Evolutionary conservation across 2,113 vertebrate genomes (phyloP).

Genomic region (Emydocephalus ijimae): DNA sequence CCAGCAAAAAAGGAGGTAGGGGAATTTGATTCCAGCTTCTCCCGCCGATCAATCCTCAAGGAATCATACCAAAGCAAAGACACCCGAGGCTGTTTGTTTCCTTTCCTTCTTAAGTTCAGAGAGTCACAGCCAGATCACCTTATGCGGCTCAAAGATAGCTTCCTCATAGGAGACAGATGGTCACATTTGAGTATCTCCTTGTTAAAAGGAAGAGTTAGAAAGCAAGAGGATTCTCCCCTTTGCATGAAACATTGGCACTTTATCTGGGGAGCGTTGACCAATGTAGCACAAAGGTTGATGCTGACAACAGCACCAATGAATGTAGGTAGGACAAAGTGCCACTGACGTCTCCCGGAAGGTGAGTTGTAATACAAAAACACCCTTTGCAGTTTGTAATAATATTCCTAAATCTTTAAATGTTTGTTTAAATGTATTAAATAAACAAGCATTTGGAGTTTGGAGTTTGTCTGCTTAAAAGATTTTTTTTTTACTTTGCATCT

Average conservation of each 20-base stretch:
- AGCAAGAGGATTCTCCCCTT: neutral
- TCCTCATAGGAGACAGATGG: conserved; percentile 33
- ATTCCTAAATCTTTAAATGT: neutral
- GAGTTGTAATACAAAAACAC: neutral
- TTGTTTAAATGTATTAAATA: neutral
- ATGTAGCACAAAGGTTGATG: neutral
- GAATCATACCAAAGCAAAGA: conserved; percentile 19
- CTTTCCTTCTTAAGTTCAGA: neutral
- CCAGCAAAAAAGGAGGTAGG: conserved; percentile 24
- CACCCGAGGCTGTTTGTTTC: neutral
- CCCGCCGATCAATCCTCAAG: conserved; percentile 13
- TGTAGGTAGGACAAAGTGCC: neutral
- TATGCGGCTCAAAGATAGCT: conserved; percentile 41
- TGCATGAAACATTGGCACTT: neutral
- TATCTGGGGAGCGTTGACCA: neutral
- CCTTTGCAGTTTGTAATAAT: neutral
- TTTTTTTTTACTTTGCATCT: neutral
- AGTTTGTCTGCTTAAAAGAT: neutral
- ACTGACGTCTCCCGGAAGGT: neutral
- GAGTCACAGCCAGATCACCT: conserved; percentile 30
- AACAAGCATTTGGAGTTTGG: neutral
- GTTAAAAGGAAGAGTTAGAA: neutral
- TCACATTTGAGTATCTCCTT: neutral
- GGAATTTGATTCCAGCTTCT: conserved; percentile 30
- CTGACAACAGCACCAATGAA: neutral